phyloP scores from a whole-genome alignment of 1,140 invertebrate genomes.

The Medauroidea extradentata region DNA sequence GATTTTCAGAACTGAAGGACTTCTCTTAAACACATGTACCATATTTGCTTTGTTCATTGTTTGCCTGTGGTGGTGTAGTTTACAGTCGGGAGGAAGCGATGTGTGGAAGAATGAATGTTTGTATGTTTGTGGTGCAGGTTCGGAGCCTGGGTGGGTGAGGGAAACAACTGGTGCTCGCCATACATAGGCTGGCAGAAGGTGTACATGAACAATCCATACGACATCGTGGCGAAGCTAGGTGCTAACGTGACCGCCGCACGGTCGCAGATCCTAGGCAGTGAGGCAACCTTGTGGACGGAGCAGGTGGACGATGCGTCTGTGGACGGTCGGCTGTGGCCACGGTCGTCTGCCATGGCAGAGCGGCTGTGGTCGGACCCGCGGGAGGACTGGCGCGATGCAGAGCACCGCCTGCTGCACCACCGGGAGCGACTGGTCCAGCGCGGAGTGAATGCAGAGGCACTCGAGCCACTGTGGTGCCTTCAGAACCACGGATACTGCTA shows the following conservation, averaged over 20 bases:
- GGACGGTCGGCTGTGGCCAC: conserved; percentile 70
- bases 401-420: conserved; percentile 55
- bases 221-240: conserved; percentile 41
- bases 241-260: background rate
- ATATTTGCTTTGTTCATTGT: no score
- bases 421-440: conserved; percentile 55
- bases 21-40: no score
- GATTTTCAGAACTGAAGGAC: no score
- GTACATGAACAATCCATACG: conserved; percentile 66
- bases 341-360: conserved; percentile 74
- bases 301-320: conserved; percentile 55
- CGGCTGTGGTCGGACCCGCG: conserved; percentile 68
- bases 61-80: no score
- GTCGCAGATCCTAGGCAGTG: conserved; percentile 54
- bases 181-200: conserved; percentile 86
- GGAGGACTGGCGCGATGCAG: conserved; percentile 34
- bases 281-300: conserved; percentile 66
- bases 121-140: conserved; percentile 37
- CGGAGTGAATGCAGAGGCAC: conserved; percentile 60
- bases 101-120: background rate
- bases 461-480: conserved; percentile 70
- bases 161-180: conserved; percentile 81
- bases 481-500: conserved; percentile 65
- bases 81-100: no score
- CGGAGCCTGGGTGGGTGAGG: conserved; percentile 54